Conservation (phyloP, 2,888 invertebrate species). For the Conops quadrifasciatus region DNA sequence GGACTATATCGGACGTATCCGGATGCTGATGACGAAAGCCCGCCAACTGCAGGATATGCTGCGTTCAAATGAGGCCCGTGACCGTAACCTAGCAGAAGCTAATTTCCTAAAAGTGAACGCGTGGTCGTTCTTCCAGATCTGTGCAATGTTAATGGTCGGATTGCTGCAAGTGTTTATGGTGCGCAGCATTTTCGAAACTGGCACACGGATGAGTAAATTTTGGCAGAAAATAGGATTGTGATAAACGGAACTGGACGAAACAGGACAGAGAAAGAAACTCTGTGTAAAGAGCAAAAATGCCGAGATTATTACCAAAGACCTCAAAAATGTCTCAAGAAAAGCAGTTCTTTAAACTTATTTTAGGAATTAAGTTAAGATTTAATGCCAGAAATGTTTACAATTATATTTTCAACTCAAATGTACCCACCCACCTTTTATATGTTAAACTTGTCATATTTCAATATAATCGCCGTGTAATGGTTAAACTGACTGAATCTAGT, state of each 20-base stretch:
- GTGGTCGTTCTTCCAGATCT: constrained; percentile 79
- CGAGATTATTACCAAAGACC: constrained; percentile 29
- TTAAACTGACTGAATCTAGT: not conserved
- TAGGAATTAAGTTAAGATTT: not conserved
- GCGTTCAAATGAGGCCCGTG: constrained; percentile 80
- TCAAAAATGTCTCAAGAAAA: not conserved
- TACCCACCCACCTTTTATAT: not conserved
- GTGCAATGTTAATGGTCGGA: constrained; percentile 78
- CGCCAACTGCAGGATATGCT: constrained; percentile 75
- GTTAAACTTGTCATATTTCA: constrained; percentile 11
- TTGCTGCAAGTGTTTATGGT: constrained; percentile 81
- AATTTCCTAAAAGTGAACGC: constrained; percentile 83
- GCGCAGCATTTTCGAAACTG: constrained; percentile 78
- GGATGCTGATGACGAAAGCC: constrained; percentile 70
- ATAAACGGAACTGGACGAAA: constrained; percentile 12
- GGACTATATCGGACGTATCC: constrained; percentile 72
- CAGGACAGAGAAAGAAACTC: not conserved
- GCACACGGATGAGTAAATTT: constrained; percentile 61
- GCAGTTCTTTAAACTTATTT: not conserved
- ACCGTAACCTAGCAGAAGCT: constrained; percentile 82
- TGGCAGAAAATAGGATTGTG: constrained; percentile 58
- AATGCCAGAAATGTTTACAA: not conserved
- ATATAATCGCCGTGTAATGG: not conserved
- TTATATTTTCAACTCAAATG: not conserved
- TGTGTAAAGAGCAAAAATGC: constrained; percentile 3